Base-by-base conservation (phyloP, 2,888 invertebrate genomes). In the Drosophila ezoana region DNA sequence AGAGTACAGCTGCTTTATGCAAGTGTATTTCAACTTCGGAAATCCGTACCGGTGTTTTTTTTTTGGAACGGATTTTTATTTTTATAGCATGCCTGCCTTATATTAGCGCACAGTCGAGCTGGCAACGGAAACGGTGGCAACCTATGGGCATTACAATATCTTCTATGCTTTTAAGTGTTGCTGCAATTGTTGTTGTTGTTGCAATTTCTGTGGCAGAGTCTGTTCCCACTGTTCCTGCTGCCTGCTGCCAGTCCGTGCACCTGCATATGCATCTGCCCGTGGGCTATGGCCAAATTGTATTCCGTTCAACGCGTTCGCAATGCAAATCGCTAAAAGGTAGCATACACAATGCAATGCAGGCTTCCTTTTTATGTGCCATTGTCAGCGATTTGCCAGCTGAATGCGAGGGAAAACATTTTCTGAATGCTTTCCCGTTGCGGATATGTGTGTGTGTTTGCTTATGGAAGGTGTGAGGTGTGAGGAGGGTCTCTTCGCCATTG, bases 301-400 rank as follows among this genome's bases (percentile, higher is more conserved):
- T 88, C 89, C 80, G 87, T 66, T 88, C 70, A 81, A 89, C 79
- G 88, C 89, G 87, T 60, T 64, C 66, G 89, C 82, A 71, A 87
- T 83, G 82, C 85, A 87, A 87, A 89, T 87, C 83, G 89, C 89
- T 88, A 82, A 87, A 89, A 83, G 89, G 82, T 87, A 77, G 72
- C 69, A 80, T 87, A 73, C 76, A 81, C 41, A 79, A 76, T 81
- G 69, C 77, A 16, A 44, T 49, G 53, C 47, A 53, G 54, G 79
- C 58, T 71, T 62, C 74, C 77, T 83, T 86, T 89, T 87, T 76
- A 71, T 85, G 69, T 74, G 78, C 68, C 80, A 88, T 83, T 83
- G 83, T 89, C 83, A 89, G 86, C 83, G 89, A 83, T 83, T 89
- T 83, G 79, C 89, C 79, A 77, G 70, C 68, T 83, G 89, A 83